Base-by-base conservation (phyloP, 2,113 vertebrate genomes). In the Anser cygnoides region DNA sequence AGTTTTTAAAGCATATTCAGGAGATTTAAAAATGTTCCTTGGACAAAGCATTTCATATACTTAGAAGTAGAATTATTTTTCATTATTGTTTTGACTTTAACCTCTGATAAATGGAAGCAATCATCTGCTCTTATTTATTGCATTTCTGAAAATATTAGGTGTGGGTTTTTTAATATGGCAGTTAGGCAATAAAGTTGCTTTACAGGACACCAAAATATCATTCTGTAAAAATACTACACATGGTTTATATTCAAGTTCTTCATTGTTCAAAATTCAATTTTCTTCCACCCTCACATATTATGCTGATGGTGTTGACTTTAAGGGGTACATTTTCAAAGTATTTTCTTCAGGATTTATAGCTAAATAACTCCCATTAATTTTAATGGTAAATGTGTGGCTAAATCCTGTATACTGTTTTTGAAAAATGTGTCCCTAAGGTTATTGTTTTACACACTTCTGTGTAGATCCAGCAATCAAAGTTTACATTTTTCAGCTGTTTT, bases 121-220 rank as follows among this genome's bases (percentile, higher is more conserved):
- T 96, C 92, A 96, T 96, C 93, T 94, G 90, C 73, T 95, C 62
- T 92, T 93, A 75, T 93, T 95, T 95, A 94, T 87, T 92, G 25
- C 91, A 87, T 92, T 95, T 96, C 88, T 96, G 92, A 91, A 86
- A 96, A 96, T 97, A 96, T 96, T 97, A 95, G 97, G 85, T 92
- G 91, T 93, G 88, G 84, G 90, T 91, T 97, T 97, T 97, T 96
- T 98, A 97, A 98, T 96, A 97, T 94, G 93, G 49, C 93, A 74
- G 90, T 97, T 96, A 81, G 96, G 97, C 89, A 98, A 95, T 92
- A 79, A 95, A 93, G 72, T 97, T 98, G 89, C 97, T 96, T 97
- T 97, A 98, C 94, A 97, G 95, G 95, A 98, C 97, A 94, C 95
- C 58, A 62, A 96, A 97, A 93, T 78, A 88, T 84, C 85, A 88